Conservation (phyloP, 2,113 vertebrate genomes). For the Gnathonemus longibarbis region DNA sequence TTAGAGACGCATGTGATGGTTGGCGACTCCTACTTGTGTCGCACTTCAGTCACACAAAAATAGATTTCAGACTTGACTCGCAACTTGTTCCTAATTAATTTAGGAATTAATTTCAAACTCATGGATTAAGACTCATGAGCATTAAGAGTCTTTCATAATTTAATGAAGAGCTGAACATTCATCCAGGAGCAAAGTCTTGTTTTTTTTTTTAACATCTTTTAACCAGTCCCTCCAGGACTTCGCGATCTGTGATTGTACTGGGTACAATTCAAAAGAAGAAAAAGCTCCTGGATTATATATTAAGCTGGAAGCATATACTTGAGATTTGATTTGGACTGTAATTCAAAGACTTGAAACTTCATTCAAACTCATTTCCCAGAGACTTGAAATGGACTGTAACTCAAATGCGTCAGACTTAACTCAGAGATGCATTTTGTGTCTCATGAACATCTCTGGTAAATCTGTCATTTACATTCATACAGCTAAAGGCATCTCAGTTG, state of each 20-base stretch:
- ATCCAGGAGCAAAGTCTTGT: background rate
- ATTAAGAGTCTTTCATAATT: background rate
- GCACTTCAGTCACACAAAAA: background rate
- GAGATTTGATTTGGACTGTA: too few relatives aligned
- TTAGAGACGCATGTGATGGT: background rate
- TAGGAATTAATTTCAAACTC: background rate
- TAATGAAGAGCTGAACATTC: background rate
- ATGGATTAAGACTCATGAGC: background rate
- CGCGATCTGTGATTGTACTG: background rate
- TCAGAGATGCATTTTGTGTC: background rate
- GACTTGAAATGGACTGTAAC: background rate
- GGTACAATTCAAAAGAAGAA: background rate
- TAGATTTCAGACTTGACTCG: background rate
- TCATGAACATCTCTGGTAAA: background rate
- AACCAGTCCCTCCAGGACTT: background rate
- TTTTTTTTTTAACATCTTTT: background rate
- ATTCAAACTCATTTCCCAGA: background rate
- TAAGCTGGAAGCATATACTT: background rate
- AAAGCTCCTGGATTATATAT: background rate
- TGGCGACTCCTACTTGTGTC: background rate
- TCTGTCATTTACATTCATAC: background rate
- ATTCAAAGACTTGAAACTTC: background rate
- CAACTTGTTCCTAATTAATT: background rate
- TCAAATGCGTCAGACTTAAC: background rate
- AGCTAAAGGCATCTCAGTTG: background rate